Conservation (phyloP, 2,113 vertebrate genomes). For the Phasianus colchicus region DNA sequence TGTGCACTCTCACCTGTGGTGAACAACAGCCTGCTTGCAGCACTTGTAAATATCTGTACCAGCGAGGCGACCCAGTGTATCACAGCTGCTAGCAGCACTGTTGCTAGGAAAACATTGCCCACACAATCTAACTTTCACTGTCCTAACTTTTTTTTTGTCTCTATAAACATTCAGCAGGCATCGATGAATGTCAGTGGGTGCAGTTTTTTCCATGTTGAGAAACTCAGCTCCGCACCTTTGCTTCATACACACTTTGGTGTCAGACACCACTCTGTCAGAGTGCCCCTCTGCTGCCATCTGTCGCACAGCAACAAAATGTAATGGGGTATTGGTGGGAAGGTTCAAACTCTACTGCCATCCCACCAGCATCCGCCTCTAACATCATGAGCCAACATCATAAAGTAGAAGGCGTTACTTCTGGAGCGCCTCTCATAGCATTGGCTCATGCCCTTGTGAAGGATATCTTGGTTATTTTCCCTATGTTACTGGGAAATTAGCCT, state of each 20-base stretch:
- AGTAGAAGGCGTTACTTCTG: no score
- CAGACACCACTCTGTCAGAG: not conserved
- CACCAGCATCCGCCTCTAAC: not conserved
- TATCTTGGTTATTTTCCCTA: not conserved
- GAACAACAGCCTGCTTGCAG: not conserved
- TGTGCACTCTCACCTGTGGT: not conserved
- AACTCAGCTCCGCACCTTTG: not conserved
- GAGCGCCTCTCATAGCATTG: not conserved
- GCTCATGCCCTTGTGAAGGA: not conserved
- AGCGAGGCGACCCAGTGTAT: not conserved
- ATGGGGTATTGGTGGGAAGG: not conserved
- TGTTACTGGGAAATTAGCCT: not conserved
- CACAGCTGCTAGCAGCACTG: no score
- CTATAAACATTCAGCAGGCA: not conserved
- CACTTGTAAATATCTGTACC: not conserved
- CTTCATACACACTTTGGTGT: not conserved
- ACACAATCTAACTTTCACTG: not conserved
- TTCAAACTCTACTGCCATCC: no score
- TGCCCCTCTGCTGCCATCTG: not conserved
- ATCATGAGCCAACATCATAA: no score
- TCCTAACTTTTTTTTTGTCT: not conserved
- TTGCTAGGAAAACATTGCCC: not conserved
- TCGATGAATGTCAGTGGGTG: not conserved
- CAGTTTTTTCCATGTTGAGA: not conserved
- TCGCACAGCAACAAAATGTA: not conserved